Evolutionary conservation across 1,140 invertebrate species (phyloP).

Genomic region (Apis cerana): DNA sequence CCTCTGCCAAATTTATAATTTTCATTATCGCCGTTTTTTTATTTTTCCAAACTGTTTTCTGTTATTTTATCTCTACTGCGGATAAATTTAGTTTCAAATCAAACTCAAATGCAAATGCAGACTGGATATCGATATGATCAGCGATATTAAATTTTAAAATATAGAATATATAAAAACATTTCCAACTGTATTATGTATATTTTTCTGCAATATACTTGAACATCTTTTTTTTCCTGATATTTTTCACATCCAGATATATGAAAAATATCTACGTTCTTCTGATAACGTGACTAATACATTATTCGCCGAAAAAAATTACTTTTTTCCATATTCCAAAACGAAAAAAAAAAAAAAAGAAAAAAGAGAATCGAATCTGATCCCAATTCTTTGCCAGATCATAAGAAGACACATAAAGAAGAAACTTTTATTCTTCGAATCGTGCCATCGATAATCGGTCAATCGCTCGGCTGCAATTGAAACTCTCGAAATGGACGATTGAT

Average conservation of each 20-base stretch:
- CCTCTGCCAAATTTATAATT: conserved; percentile 37
- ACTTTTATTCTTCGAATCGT: not conserved
- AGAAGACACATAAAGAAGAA: too few relatives aligned
- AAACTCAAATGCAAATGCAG: conserved; percentile 13
- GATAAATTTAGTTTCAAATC: not conserved
- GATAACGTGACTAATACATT: not conserved
- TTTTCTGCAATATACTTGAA: too few relatives aligned
- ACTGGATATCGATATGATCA: conserved; percentile 7
- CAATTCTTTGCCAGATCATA: too few relatives aligned
- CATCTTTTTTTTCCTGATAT: too few relatives aligned
- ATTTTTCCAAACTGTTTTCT: conserved; percentile 13
- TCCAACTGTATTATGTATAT: too few relatives aligned
- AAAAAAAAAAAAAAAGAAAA: too few relatives aligned
- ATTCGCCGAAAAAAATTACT: not conserved
- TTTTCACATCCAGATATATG: too few relatives aligned
- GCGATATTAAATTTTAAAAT: not conserved
- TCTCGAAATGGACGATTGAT: conserved; percentile 30
- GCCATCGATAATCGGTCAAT: not conserved
- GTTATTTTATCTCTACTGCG: not conserved
- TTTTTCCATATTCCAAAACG: conserved; percentile 15
- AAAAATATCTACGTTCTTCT: not conserved
- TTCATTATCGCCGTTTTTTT: not conserved
- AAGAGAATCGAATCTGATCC: too few relatives aligned
- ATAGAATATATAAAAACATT: too few relatives aligned
- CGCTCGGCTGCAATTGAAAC: not conserved